Evolutionary conservation across 2,113 vertebrate species (phyloP), one percentile per base, ranked within the genome.

Genomic region (Cephalopholis sonnerati): DNA sequence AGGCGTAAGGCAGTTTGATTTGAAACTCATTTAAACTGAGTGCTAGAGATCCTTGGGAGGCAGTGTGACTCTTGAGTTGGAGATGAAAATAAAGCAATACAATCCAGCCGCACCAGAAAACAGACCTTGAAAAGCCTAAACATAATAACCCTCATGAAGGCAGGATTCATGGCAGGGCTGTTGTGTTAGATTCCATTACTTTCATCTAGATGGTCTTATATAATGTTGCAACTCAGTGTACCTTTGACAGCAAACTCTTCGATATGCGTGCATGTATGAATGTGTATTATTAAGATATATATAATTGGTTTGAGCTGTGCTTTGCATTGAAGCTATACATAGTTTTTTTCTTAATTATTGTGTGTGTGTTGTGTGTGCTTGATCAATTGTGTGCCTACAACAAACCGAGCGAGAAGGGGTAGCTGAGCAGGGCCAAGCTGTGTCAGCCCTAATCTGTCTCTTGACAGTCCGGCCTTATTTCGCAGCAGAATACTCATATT

Each of bases 401-500:
- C 71, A 73, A 73, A 74, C 73, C 24, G 20, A 71, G 75, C 82
- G 65, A 80, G 46, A 63, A 71, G 58, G 51, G 62, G 82, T 79
- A 73, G 75, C 84, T 89, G 86, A 79, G 79, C 74, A 22, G 63
- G 54, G 15, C 59, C 79, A 67, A 68, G 65, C 87, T 81, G 83
- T 24, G 68, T 92, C 94, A 88, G 85, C 82, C 82, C 79, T 74
- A 87, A 82, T 88, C 85, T 91, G 85, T 92, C 91, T 90, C 89
- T 84, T 87, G 92, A 93, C 90, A 87, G 67, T 86, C 54, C 55
- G 27, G 71, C 84, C 72, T 84, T 91, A 84, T 91, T 93, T 86
- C 51, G 80, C 79, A 91, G 89, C 77, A 93, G 89, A 93, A 93
- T 90, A 92, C 84, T 88, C 79, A 10, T 95, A 95, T 95, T 93